Conservation (phyloP, 2,888 invertebrate genomes). For the Tachystola acroxantha region DNA sequence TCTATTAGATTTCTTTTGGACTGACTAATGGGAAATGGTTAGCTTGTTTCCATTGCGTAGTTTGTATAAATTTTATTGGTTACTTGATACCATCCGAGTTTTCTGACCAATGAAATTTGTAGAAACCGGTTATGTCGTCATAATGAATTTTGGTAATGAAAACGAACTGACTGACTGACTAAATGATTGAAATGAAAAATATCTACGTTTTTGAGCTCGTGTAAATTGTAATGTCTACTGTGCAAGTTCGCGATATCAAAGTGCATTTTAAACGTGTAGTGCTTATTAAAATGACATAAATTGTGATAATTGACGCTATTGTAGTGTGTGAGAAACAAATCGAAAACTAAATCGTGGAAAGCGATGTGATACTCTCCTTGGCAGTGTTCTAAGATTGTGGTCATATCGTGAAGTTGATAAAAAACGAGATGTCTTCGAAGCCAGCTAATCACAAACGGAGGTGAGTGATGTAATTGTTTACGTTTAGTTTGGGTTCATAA, state of each 20-base stretch:
- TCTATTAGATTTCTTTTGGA: no score
- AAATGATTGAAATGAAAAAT: no score
- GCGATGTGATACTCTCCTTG: slow-evolving; percentile 77
- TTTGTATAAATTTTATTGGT: no score
- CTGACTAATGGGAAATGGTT: no score
- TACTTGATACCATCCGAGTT: no score
- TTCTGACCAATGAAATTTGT: no score
- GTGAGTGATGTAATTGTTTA: slow-evolving; percentile 59
- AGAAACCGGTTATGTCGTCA: no score
- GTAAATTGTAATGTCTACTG: slow-evolving; percentile 47
- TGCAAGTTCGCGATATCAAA: slow-evolving; percentile 68
- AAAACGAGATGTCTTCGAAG: slow-evolving; percentile 68
- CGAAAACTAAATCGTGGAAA: slow-evolving; percentile 42
- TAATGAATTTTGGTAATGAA: not conserved
- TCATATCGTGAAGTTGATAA: slow-evolving; percentile 66
- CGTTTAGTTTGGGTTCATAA: slow-evolving; percentile 12
- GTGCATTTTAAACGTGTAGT: slow-evolving; percentile 62
- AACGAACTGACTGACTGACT: slow-evolving; percentile 8
- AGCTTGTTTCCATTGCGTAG: no score
- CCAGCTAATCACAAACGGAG: slow-evolving; percentile 84
- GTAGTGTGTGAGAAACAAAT: slow-evolving; percentile 43
- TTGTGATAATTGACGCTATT: slow-evolving; percentile 56
- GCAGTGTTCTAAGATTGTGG: slow-evolving; percentile 78
- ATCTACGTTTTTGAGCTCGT: slow-evolving; percentile 28
- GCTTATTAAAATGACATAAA: slow-evolving; percentile 70